A percentile compares a stretch with the other conserved stretches of the same genome.
These are phyloP conservation scores for Lordiphosa fenestrarum DNA, from an alignment of 2,888 invertebrate species.

Conservation along the genomic window DNA sequence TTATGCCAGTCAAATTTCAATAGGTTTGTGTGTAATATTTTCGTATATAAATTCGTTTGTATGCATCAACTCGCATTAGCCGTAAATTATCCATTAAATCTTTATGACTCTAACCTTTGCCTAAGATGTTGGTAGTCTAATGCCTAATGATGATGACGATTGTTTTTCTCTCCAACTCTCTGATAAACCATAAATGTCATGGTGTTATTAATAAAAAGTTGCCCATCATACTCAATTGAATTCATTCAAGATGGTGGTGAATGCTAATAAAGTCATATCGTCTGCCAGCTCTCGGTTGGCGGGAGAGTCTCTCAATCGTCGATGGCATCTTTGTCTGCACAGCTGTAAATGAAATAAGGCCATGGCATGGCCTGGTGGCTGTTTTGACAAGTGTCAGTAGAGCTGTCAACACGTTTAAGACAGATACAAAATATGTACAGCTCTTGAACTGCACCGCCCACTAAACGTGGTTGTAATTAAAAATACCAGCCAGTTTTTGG, in stretches of 20 bases:
- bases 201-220: constrained; percentile 55
- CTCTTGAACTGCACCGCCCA: constrained; percentile 38
- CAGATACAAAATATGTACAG: constrained; percentile 35
- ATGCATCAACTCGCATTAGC: constrained; percentile 20
- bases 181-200: constrained; percentile 50
- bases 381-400: constrained; percentile 69
- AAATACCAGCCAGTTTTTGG: constrained; percentile 37
- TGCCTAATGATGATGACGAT: constrained; percentile 53
- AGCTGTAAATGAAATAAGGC: constrained; percentile 49
- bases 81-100: constrained; percentile 18
- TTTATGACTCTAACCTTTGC: constrained; percentile 65
- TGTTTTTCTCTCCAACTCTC: constrained; percentile 17
- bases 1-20: too few relatives aligned
- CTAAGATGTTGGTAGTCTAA: constrained; percentile 43
- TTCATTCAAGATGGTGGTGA: constrained; percentile 30
- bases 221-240: constrained; percentile 53
- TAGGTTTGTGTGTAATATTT: too few relatives aligned
- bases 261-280: constrained; percentile 55
- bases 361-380: constrained; percentile 27
- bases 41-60: constrained; percentile 19
- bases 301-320: constrained; percentile 4
- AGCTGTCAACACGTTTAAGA: constrained; percentile 57
- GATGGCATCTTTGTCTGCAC: constrained; percentile 16
- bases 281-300: constrained; percentile 22
- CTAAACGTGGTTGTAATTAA: constrained; percentile 47